Evolutionary conservation across 2,797 vertebrate genomes (phyloP).

Genomic region (Crocodylus rhombifer): DNA sequence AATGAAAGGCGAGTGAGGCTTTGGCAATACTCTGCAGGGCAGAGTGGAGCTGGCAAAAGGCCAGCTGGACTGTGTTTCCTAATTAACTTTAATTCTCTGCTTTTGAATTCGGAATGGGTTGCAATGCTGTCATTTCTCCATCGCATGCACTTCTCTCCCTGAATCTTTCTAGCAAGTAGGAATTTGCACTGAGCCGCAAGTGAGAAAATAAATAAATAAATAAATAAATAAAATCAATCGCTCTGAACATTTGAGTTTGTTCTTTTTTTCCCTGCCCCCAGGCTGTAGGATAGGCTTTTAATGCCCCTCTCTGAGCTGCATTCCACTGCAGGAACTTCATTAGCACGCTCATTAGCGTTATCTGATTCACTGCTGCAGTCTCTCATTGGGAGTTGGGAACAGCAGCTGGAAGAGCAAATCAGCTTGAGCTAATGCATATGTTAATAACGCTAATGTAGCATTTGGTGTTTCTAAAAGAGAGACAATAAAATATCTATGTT

Average conservation of each 20-base stretch:
- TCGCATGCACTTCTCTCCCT: not conserved
- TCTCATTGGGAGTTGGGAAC: conserved; percentile 53
- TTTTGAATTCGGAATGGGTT: conserved; percentile 10
- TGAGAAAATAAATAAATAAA: conserved; percentile 6
- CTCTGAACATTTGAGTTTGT: conserved; percentile 9
- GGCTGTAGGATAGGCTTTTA: conserved; percentile 53
- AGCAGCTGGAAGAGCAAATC: conserved; percentile 58
- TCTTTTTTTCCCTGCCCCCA: not conserved
- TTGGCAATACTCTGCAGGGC: conserved; percentile 34
- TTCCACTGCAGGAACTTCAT: conserved; percentile 77
- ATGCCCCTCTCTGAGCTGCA: conserved; percentile 43
- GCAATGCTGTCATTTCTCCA: not conserved
- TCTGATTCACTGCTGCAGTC: conserved; percentile 69
- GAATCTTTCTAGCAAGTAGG: not conserved
- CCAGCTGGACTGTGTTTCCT: conserved; percentile 47
- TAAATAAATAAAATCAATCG: conserved; percentile 24
- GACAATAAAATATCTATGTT: conserved; percentile 59
- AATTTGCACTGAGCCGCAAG: rapidly evolving
- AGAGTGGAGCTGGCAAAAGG: conserved; percentile 23
- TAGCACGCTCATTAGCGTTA: conserved; percentile 73
- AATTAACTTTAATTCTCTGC: conserved; percentile 44
- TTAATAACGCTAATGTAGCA: conserved; percentile 73
- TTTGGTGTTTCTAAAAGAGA: conserved; percentile 68
- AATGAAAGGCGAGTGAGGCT: conserved; percentile 33
- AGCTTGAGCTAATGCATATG: conserved; percentile 67